These are phyloP conservation scores for Drosophila stalkeri DNA, from an alignment of 2,888 invertebrate genomes.

Conservation along the genomic window DNA sequence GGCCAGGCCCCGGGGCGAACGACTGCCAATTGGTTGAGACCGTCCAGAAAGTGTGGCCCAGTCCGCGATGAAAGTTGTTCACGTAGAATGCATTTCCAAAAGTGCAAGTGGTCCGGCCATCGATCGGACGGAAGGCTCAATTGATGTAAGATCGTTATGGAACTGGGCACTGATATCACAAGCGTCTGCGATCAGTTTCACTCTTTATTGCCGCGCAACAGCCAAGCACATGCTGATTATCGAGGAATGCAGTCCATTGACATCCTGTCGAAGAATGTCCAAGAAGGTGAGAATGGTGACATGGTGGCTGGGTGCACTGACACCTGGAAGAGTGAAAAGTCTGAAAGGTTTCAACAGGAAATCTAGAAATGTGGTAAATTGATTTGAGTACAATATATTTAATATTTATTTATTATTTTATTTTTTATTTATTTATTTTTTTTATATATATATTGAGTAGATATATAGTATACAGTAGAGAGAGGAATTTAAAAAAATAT, in stretches of 20 bases:
- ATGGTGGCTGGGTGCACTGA: conserved; percentile 11
- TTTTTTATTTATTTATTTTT: no score
- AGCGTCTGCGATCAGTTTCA: conserved; percentile 43
- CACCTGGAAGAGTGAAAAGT: background rate
- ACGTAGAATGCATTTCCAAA: conserved; percentile 64
- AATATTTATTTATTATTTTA: no score
- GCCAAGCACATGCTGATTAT: conserved; percentile 25
- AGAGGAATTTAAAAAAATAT: no score
- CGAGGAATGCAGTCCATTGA: conserved; percentile 29
- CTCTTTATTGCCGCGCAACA: conserved; percentile 34
- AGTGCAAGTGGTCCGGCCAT: conserved; percentile 68
- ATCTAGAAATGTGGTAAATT: background rate
- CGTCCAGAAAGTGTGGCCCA: conserved; percentile 68
- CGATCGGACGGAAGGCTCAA: conserved; percentile 49
- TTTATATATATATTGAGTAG: no score
- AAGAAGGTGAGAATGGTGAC: conserved; percentile 2
- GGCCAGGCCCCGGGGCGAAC: conserved; percentile 41
- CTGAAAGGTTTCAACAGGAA: background rate
- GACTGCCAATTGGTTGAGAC: conserved; percentile 31
- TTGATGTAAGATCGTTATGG: conserved; percentile 73
- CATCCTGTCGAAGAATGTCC: conserved; percentile 1
- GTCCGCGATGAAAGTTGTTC: conserved; percentile 71
- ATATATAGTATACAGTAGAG: no score
- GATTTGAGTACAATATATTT: background rate
- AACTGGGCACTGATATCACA: conserved; percentile 39